phyloP scores from a whole-genome alignment of 2,888 invertebrate genomes.

The Drosophila birchii region DNA sequence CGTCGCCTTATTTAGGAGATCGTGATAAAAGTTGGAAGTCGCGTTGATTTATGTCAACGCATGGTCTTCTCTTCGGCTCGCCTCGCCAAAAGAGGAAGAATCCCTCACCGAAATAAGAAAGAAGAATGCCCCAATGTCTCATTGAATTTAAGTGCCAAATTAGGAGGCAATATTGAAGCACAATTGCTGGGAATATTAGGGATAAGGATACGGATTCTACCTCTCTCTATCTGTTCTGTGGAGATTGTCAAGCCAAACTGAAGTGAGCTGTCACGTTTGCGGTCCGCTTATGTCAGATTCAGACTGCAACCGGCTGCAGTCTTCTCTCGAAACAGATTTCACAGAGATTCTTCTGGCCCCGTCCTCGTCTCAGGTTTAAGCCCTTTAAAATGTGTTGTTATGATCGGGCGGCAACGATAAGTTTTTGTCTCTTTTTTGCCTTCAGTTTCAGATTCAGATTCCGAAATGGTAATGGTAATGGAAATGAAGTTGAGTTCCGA shows the following conservation, averaged over 20 bases:
- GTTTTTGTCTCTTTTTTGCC: conserved; percentile 39
- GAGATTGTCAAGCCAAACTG: conserved; percentile 67
- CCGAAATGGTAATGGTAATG: conserved; percentile 27
- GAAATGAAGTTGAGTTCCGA: conserved; percentile 35
- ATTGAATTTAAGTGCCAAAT: conserved; percentile 76
- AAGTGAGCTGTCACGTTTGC: conserved; percentile 80
- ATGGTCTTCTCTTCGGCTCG: conserved; percentile 29
- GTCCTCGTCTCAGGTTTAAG: conserved; percentile 52
- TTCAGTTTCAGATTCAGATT: conserved; percentile 15
- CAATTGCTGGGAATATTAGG: conserved; percentile 61
- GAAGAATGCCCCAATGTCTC: conserved; percentile 23
- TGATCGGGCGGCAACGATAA: conserved; percentile 78
- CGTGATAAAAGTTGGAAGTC: conserved; percentile 84
- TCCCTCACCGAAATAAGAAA: conserved; percentile 13
- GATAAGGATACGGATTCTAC: conserved; percentile 6
- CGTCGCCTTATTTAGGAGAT: conserved; percentile 84
- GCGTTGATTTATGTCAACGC: conserved; percentile 84
- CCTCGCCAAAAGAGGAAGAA: conserved; percentile 6
- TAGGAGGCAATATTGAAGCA: conserved; percentile 78
- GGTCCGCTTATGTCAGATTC: conserved; percentile 81
- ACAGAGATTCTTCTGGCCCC: conserved; percentile 4
- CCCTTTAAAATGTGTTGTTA: conserved; percentile 82
- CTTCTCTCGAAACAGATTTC: conserved; percentile 7
- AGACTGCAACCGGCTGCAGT: conserved; percentile 67
- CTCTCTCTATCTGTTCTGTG: conserved; percentile 21